phyloP scores from a whole-genome alignment of 2,888 invertebrate genomes.

The Lithophane socia region DNA sequence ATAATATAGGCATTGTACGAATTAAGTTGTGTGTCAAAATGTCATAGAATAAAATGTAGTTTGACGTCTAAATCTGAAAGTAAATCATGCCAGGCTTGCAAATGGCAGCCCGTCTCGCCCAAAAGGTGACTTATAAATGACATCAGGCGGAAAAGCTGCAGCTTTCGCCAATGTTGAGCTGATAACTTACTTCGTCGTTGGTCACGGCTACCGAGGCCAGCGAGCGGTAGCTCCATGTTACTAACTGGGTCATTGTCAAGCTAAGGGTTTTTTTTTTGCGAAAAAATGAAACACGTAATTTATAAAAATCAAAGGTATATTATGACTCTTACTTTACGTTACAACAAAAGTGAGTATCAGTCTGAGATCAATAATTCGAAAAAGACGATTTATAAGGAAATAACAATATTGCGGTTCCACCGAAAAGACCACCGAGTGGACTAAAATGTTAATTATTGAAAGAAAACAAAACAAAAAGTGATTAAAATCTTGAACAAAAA shows the following conservation, averaged over 20 bases:
- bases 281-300: too few relatives aligned
- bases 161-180: slow-evolving; percentile 17
- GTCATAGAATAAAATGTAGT: neutral
- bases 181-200: slow-evolving; percentile 13
- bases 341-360: too few relatives aligned
- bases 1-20: neutral
- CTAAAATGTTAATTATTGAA: too few relatives aligned
- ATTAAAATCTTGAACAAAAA: too few relatives aligned
- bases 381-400: too few relatives aligned
- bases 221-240: neutral
- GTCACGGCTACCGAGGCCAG: neutral
- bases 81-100: neutral
- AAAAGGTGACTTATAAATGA: slow-evolving; percentile 3
- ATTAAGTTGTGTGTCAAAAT: neutral
- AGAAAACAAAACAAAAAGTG: too few relatives aligned
- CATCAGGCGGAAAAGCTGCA: slow-evolving; percentile 10
- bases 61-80: slow-evolving; percentile 6
- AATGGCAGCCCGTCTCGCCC: neutral
- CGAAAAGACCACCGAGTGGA: too few relatives aligned
- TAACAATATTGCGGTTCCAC: too few relatives aligned
- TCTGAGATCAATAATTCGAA: too few relatives aligned
- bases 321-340: too few relatives aligned
- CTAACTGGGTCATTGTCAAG: neutral
- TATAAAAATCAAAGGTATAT: too few relatives aligned
- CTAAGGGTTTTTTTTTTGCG: too few relatives aligned